A percentile compares a stretch with the other conserved stretches of the same genome.
phyloP scores from a whole-genome alignment of 64 coral and sea anemone species.

The Orbicella faveolata region DNA sequence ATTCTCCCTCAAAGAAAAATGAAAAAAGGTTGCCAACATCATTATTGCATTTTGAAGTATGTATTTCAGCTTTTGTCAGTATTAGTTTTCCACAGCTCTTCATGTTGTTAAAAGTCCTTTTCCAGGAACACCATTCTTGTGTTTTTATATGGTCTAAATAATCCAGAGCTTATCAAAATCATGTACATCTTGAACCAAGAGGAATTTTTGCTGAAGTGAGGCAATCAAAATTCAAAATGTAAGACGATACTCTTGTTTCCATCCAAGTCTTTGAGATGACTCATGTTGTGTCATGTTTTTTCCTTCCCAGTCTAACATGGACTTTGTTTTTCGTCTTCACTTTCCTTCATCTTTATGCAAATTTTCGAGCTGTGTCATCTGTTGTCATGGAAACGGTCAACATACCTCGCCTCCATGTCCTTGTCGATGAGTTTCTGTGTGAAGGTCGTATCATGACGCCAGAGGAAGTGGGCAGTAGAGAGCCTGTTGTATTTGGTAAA shows the following conservation, averaged over 20 bases:
- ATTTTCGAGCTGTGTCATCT: constrained; percentile 90
- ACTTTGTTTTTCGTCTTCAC: constrained; percentile 95
- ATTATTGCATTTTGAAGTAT: too few relatives aligned
- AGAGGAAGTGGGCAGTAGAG: constrained; percentile 64
- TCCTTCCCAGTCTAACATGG: constrained; percentile 85
- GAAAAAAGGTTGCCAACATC: too few relatives aligned
- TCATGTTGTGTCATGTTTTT: neutral
- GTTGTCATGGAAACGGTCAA: constrained; percentile 96
- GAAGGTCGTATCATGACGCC: constrained; percentile 70
- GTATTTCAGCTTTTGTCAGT: too few relatives aligned
- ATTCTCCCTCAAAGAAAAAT: too few relatives aligned
- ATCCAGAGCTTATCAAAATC: too few relatives aligned
- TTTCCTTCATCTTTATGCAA: constrained; percentile 86
- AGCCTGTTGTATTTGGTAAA: constrained; percentile 93
- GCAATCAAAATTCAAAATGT: neutral
- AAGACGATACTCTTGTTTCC: neutral
- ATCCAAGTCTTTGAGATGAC: neutral
- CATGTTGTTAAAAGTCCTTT: too few relatives aligned
- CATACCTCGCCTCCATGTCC: constrained; percentile 69
- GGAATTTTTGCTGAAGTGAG: neutral
- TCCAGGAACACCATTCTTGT: too few relatives aligned
- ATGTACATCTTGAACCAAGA: too few relatives aligned
- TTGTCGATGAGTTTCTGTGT: constrained; percentile 74
- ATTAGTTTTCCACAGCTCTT: too few relatives aligned
- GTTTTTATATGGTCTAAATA: too few relatives aligned